Evolutionary conservation across 1,140 invertebrate species (phyloP), one percentile per base, ranked within the genome.

Genomic region (Drosophila neocordata): DNA sequence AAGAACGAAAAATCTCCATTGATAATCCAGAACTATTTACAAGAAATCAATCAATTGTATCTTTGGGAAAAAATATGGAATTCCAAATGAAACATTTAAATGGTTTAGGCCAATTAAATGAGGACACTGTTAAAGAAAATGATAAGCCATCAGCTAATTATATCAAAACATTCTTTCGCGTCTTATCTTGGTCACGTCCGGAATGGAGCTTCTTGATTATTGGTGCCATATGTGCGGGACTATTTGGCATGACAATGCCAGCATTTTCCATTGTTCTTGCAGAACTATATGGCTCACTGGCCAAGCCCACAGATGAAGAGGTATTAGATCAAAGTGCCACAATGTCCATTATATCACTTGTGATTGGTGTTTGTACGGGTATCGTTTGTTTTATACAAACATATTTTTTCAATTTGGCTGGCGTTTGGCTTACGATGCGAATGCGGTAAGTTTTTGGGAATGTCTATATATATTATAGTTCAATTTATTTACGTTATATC

Each of bases 181-280:
- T 97, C 59, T 73, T 97, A 44, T 94, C 93, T 62, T 82, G 96
- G 65, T 97, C 97, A 76, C 92, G 93, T 58, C 94, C 95, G 0
- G 97, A 98, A 91, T 97, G 96, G 95, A 93, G 92, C 22, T 94
- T 94, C 44, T 95, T 98, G 79, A 63, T 95, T 2, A 89, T 95
- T 24, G 97, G 96, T 1, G 93, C 95, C 48, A 69, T 97, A 1
- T 94, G 94, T 2, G 94, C 96, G 1, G 91, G 95, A 0, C 91
- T 95, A 5, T 94, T 95, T 56, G 97, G 97, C 2, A 93, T 94
- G 0, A 94, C 95, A 7, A 95, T 96, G 74, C 97, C 97, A 0
- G 93, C 94, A 3, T 98, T 97, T 90, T 96, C 96, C 0, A 92
- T 98, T 7, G 88, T 98, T 0, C 96, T 98, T 83, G 96, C 96